A percentile compares a stretch with the other conserved stretches of the same genome.
Conservation (phyloP, 2,888 invertebrate species). For the Apodemia zela region DNA sequence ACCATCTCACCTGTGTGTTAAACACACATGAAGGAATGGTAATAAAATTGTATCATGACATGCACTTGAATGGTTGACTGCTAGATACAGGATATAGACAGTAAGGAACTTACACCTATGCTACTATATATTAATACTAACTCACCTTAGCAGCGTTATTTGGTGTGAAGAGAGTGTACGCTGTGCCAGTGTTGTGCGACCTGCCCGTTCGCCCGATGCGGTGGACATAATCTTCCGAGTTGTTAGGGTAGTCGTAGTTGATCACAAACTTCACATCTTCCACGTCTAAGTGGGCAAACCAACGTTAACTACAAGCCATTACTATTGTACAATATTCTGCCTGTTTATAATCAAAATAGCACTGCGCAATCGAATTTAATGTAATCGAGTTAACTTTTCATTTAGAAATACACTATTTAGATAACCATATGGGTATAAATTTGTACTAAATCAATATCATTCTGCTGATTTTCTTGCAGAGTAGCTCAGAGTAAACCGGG, state of each 20-base stretch:
- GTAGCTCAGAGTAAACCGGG: too few relatives aligned
- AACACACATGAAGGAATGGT: too few relatives aligned
- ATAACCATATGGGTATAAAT: too few relatives aligned
- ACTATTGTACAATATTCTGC: not conserved
- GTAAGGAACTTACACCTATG: too few relatives aligned
- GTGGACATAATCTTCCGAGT: constrained; percentile 98
- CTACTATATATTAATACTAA: not conserved
- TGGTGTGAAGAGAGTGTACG: constrained; percentile 97
- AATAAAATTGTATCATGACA: too few relatives aligned
- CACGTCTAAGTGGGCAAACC: constrained; percentile 86
- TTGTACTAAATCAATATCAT: too few relatives aligned
- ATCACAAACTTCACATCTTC: constrained; percentile 99
- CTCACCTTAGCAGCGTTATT: constrained; percentile 89
- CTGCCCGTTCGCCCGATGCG: constrained; percentile 98
- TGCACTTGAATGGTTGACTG: too few relatives aligned
- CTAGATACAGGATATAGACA: too few relatives aligned
- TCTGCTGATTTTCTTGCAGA: too few relatives aligned
- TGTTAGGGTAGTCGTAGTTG: constrained; percentile 98
- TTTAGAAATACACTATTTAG: too few relatives aligned
- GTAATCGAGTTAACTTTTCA: too few relatives aligned
- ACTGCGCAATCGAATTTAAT: not conserved
- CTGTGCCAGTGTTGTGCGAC: constrained; percentile 94
- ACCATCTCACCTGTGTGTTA: constrained; percentile 70
- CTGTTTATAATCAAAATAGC: not conserved
- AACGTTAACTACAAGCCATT: not conserved